Evolutionary conservation across 2,888 invertebrate genomes (phyloP).

Genomic region (Coremacera marginata): DNA sequence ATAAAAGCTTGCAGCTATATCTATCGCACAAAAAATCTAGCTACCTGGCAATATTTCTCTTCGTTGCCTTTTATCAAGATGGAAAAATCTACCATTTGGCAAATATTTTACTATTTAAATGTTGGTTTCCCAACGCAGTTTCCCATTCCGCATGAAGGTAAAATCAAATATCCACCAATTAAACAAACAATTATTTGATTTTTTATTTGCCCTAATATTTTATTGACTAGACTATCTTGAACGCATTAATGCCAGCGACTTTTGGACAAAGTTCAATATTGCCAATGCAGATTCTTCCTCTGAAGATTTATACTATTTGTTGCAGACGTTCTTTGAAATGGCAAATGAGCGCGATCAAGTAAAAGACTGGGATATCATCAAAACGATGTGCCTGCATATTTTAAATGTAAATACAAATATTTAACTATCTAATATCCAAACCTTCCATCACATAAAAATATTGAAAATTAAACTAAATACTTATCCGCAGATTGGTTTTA

Average conservation of each 20-base stretch:
- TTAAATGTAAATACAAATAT: conserved; percentile 73
- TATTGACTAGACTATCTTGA: conserved; percentile 69
- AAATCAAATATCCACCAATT: not conserved
- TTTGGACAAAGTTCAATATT: conserved; percentile 75
- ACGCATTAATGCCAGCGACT: conserved; percentile 68
- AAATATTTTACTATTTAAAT: conserved; percentile 76
- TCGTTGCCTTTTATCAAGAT: conserved; percentile 78
- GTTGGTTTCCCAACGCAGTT: conserved; percentile 70
- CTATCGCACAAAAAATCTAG: conserved; percentile 78
- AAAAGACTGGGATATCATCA: conserved; percentile 76
- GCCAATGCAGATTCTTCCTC: conserved; percentile 75
- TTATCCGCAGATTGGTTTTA: conserved; percentile 77
- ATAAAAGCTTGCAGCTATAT: conserved; percentile 78
- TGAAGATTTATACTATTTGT: conserved; percentile 81
- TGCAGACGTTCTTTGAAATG: conserved; percentile 86
- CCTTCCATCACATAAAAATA: not conserved
- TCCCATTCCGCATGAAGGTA: conserved; percentile 49
- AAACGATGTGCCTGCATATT: conserved; percentile 76
- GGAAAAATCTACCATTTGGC: conserved; percentile 75
- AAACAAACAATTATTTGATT: not conserved
- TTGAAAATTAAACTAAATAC: conserved; percentile 31
- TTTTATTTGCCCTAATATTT: too few relatives aligned
- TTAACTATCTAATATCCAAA: not conserved
- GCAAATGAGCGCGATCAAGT: conserved; percentile 74
- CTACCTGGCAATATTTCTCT: conserved; percentile 86